phyloP scores from a whole-genome alignment of 2,113 vertebrate species.

The Nycticebus coucang region DNA sequence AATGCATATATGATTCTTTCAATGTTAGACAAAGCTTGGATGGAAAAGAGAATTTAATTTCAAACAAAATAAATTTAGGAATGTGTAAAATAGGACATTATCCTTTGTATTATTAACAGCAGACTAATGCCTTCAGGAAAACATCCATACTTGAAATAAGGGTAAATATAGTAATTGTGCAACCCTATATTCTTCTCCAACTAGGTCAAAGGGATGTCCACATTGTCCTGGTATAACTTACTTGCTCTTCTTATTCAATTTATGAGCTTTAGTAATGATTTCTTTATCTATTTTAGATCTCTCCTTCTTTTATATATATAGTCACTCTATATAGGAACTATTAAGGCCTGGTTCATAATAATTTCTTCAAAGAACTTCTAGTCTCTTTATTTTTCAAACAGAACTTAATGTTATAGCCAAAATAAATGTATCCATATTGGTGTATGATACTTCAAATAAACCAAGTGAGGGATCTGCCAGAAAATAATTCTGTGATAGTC shows the following conservation, averaged over 20 bases:
- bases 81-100: neutral
- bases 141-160: neutral
- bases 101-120: neutral
- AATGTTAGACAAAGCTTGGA: neutral
- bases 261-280: neutral
- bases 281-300: neutral
- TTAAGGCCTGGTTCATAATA: neutral
- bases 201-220: slow-evolving; percentile 16
- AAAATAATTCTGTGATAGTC: slow-evolving; percentile 16
- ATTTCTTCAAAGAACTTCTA: neutral
- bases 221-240: neutral
- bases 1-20: neutral
- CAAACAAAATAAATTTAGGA: neutral
- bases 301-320: neutral
- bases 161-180: neutral
- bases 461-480: neutral
- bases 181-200: neutral
- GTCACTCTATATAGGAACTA: neutral
- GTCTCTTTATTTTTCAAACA: slow-evolving; percentile 8
- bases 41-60: slow-evolving; percentile 25
- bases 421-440: neutral
- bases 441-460: slow-evolving; percentile 16
- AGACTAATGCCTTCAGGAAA: neutral
- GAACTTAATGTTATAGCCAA: neutral
- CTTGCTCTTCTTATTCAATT: neutral